phyloP scores from a whole-genome alignment of 2,888 invertebrate genomes.

The Melipona beecheii region DNA sequence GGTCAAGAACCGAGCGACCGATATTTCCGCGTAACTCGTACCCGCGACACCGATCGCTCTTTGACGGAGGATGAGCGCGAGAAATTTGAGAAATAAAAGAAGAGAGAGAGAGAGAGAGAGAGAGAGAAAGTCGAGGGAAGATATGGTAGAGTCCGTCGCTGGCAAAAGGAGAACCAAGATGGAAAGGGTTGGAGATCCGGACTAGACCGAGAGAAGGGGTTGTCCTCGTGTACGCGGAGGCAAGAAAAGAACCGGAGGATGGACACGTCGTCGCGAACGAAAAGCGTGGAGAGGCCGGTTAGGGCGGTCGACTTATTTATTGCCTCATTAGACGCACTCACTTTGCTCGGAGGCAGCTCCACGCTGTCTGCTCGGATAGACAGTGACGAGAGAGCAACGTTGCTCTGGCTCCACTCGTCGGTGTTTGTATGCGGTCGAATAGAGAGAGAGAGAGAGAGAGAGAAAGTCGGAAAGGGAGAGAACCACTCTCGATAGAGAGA shows the following conservation, averaged over 20 bases:
- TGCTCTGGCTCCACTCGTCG: conserved; percentile 63
- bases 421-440: conserved; percentile 57
- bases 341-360: conserved; percentile 83
- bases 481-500: conserved; percentile 34
- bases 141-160: conserved; percentile 10
- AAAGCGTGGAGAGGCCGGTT: conserved; percentile 83
- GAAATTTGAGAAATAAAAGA: neutral
- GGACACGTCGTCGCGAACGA: conserved; percentile 82
- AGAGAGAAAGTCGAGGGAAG: neutral
- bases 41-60: neutral
- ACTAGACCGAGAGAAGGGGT: conserved; percentile 48
- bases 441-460: neutral
- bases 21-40: conserved; percentile 26
- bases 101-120: neutral
- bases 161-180: neutral
- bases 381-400: conserved; percentile 82
- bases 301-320: conserved; percentile 84
- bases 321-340: conserved; percentile 84
- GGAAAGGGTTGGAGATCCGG: neutral
- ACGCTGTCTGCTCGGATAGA: conserved; percentile 84
- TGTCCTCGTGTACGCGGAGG: conserved; percentile 61
- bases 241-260: conserved; percentile 75
- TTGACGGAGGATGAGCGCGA: no score
- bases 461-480: conserved; percentile 18
- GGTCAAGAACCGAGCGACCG: conserved; percentile 31